Evolutionary conservation across 2,113 vertebrate species (phyloP).

Genomic region (Chamaea fasciata): DNA sequence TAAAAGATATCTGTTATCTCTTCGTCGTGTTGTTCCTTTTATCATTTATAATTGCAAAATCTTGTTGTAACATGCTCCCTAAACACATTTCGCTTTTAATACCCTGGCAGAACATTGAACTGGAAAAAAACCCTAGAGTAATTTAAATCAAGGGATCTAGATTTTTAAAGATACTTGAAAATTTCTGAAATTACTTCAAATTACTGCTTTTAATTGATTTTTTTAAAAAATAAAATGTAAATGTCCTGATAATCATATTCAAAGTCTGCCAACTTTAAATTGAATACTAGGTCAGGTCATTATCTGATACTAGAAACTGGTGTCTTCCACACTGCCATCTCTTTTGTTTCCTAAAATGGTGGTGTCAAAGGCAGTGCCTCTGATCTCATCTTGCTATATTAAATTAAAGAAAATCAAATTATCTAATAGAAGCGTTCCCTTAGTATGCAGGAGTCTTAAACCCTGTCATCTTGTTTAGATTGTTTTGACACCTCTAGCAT

Average conservation of each 20-base stretch:
- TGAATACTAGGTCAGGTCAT: constrained; percentile 4
- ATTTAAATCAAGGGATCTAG: neutral
- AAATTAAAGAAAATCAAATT: constrained; percentile 32
- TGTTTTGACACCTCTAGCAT: neutral
- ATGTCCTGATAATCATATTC: neutral
- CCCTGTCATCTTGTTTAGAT: neutral
- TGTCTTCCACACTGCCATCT: neutral
- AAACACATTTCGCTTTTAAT: constrained; percentile 24
- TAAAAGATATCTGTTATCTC: constrained; percentile 27
- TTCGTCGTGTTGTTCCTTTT: constrained; percentile 35
- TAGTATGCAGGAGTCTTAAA: neutral
- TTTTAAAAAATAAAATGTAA: neutral
- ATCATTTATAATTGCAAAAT: constrained; percentile 46
- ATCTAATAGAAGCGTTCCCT: neutral
- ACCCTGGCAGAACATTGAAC: neutral
- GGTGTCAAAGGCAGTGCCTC: constrained; percentile 15
- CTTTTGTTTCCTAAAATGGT: constrained; percentile 16
- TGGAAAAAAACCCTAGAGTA: neutral
- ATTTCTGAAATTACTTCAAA: neutral
- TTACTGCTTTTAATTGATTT: neutral
- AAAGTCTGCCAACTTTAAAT: neutral
- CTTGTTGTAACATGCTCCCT: constrained; percentile 38
- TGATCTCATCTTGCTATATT: constrained; percentile 15
- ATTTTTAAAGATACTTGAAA: neutral
- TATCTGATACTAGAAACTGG: neutral